Evolutionary conservation across 2,113 vertebrate species (phyloP).

Genomic region (Charina bottae): DNA sequence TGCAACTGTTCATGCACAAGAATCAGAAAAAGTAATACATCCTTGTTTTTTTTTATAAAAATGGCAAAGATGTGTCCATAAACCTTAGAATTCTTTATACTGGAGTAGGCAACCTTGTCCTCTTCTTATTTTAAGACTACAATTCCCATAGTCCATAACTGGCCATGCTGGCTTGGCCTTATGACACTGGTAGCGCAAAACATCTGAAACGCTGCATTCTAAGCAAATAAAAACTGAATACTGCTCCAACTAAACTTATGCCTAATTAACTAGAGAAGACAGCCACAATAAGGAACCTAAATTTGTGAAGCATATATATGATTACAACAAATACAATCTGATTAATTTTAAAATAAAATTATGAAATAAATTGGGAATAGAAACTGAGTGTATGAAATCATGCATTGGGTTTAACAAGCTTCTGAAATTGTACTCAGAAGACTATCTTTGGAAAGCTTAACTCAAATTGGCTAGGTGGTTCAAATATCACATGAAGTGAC

Average conservation of each 20-base stretch:
- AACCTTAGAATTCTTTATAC: too few relatives aligned
- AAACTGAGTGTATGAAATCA: slow-evolving; percentile 31
- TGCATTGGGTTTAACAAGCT: slow-evolving; percentile 29
- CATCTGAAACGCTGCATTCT: background rate
- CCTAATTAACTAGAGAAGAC: slow-evolving; percentile 2
- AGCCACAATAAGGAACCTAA: slow-evolving; percentile 23
- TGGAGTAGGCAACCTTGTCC: too few relatives aligned
- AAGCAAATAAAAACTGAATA: background rate
- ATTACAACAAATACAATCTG: slow-evolving; percentile 34
- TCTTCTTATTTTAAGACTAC: too few relatives aligned
- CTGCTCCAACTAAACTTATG: background rate
- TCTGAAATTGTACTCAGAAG: background rate
- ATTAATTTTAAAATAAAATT: slow-evolving; percentile 23
- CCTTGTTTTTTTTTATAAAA: too few relatives aligned
- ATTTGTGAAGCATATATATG: slow-evolving; percentile 38
- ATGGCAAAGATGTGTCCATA: too few relatives aligned
- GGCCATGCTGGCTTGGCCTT: too few relatives aligned
- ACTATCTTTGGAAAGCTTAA: background rate
- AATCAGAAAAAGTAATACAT: background rate
- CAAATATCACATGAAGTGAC: slow-evolving; percentile 17
- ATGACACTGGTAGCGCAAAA: too few relatives aligned
- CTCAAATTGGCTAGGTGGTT: slow-evolving; percentile 31
- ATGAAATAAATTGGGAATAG: slow-evolving; percentile 44
- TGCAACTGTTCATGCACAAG: background rate
- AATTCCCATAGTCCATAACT: too few relatives aligned